Base-by-base conservation (phyloP, 1,140 invertebrate species). In the Lordiphosa stackelbergi region DNA sequence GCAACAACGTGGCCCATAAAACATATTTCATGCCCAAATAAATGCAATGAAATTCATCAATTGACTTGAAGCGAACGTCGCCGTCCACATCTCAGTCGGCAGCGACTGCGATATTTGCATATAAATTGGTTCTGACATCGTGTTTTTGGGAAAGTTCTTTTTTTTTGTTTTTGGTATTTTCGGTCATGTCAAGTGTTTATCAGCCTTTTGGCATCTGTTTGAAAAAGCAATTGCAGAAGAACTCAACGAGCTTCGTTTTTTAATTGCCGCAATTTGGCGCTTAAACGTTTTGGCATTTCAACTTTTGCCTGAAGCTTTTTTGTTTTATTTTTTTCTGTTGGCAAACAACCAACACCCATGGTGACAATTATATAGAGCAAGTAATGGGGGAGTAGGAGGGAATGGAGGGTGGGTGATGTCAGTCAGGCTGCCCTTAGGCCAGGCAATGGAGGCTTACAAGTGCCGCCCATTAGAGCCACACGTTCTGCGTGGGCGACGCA, bases 21-120 rank as follows among this genome's bases (percentile, higher is more conserved):
- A 52, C 66, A 78, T 69, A 79, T 79, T 81, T 81, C 72, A 63
- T 85, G 73, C 64, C 75, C 75, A 85, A 73, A 83, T 85, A 73
- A 75, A 85, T 73, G 81, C 71, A 85, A 85, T 85, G 75, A 83
- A 73, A 71, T 74, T 72, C 79, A 74, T 84, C 73, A 84, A 78
- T 84, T 78, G 78, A 75, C 70, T 64, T 69, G 69, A 68, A 65
- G 53, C 49, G 24, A 57, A 28, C 47, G 35, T 43, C 55, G 48
- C 41, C 47, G 63, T 74, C 53, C 46, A 53, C 66, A 56, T 42
- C 49, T 69, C 57, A 72, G 63, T 53, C 60, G 53, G 42, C 52
- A 57, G 63, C 49, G 63, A 72, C 65, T 49, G 54, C 40, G 35
- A 35, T 53, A 85, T 85, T 85, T 85, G 81, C 81, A 85, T 85